A percentile compares a stretch with the other conserved stretches of the same genome.
phyloP scores from a whole-genome alignment of 2,888 invertebrate species.

The Ophioninae sp. region DNA sequence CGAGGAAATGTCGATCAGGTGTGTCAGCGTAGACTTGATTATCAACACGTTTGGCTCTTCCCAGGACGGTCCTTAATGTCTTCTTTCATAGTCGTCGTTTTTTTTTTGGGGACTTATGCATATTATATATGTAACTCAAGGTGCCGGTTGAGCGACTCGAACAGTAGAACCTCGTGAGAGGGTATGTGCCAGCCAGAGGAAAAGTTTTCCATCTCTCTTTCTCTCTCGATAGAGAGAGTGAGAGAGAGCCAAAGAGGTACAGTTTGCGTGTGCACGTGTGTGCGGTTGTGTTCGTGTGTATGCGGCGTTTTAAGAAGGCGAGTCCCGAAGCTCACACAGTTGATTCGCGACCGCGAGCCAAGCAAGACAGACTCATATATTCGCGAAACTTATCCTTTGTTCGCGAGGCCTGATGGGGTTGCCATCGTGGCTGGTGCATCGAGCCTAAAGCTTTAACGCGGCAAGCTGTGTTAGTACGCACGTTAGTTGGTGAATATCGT shows the following conservation, averaged over 20 bases:
- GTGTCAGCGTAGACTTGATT: background rate
- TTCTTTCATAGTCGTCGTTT: background rate
- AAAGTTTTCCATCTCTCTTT: conserved; percentile 55
- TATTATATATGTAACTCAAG: conserved; percentile 42
- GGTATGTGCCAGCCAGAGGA: conserved; percentile 32
- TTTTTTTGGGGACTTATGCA: background rate
- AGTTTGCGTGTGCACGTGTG: conserved; percentile 7
- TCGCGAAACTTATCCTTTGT: conserved; percentile 48
- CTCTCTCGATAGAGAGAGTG: conserved; percentile 56
- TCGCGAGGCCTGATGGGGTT: conserved; percentile 15
- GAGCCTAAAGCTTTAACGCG: conserved; percentile 5
- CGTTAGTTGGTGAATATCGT: background rate
- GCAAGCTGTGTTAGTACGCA: background rate
- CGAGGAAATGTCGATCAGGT: background rate
- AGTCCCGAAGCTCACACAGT: conserved; percentile 74
- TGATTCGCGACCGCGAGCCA: conserved; percentile 77
- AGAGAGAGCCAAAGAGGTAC: conserved; percentile 29
- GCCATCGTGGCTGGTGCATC: conserved; percentile 7
- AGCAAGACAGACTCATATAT: conserved; percentile 67
- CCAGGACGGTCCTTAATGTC: background rate
- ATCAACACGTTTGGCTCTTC: background rate
- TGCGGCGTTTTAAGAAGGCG: conserved; percentile 58
- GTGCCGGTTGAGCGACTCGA: conserved; percentile 51
- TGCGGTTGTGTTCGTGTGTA: conserved; percentile 25
- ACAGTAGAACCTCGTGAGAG: conserved; percentile 25